Conservation (phyloP, 1,140 invertebrate species). For the Drosophila leontia region DNA sequence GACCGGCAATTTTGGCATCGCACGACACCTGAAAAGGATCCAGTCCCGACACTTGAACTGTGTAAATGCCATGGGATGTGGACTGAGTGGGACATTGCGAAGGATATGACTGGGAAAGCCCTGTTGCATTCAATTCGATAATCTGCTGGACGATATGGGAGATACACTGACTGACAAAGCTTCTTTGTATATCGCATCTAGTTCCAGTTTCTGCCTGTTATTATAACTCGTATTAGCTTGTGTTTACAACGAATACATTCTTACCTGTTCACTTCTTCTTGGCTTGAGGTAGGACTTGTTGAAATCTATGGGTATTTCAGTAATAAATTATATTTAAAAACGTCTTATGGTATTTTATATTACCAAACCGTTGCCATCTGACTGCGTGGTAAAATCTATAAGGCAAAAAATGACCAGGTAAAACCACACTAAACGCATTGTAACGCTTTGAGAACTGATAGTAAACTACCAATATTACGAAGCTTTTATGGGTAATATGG, state of each 20-base stretch:
- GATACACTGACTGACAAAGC: not conserved
- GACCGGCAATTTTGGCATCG: slow-evolving; percentile 8
- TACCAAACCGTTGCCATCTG: not conserved
- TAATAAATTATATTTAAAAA: too few relatives aligned
- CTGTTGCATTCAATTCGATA: slow-evolving; percentile 4
- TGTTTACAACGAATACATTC: not conserved
- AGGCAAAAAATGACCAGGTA: not conserved
- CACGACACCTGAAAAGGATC: slow-evolving; percentile 14
- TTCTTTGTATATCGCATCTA: not conserved
- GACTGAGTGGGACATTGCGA: not conserved
- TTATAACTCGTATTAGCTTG: not conserved
- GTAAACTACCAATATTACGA: too few relatives aligned
- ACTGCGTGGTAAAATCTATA: not conserved
- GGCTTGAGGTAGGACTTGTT: not conserved
- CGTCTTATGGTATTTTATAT: not conserved
- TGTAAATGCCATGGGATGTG: slow-evolving; percentile 8
- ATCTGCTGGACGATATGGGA: not conserved
- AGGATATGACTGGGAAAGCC: not conserved
- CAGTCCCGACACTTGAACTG: slow-evolving; percentile 7
- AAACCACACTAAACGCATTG: slow-evolving; percentile 1
- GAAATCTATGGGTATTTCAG: not conserved
- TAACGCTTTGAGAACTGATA: not conserved
- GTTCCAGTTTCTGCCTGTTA: not conserved
- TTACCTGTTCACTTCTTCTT: not conserved
- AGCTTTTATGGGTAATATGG: not conserved